A percentile compares a stretch with the other conserved stretches of the same genome.
phyloP scores from a whole-genome alignment of 2,888 invertebrate genomes.

The Cheilosia variabilis region DNA sequence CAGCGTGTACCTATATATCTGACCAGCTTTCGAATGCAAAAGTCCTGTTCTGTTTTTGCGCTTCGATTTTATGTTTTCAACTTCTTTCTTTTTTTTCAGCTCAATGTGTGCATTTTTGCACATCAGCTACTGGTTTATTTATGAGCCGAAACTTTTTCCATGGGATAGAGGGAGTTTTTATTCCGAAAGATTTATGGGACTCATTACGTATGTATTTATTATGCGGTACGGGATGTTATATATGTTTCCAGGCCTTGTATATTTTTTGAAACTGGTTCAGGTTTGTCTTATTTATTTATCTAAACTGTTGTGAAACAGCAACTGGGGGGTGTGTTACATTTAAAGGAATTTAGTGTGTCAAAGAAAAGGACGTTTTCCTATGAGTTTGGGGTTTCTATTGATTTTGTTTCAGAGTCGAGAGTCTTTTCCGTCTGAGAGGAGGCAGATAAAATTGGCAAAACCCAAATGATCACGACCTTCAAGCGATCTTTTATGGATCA shows the following conservation, averaged over 20 bases:
- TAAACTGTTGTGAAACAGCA: not conserved
- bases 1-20: not conserved
- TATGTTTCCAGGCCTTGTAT: constrained; percentile 3
- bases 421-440: too few species aligned
- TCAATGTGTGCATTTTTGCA: constrained; percentile 35
- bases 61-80: not conserved
- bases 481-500: too few species aligned
- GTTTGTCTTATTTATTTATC: constrained; percentile 12
- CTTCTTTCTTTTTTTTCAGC: not conserved
- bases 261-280: constrained; percentile 5
- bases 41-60: constrained; percentile 1
- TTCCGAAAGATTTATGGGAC: constrained; percentile 36
- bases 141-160: constrained; percentile 36
- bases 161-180: not conserved
- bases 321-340: too few species aligned
- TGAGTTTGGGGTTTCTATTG: too few species aligned
- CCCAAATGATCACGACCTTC: too few species aligned
- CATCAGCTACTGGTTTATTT: constrained; percentile 66
- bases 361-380: too few species aligned
- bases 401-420: too few species aligned
- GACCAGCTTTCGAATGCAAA: constrained; percentile 34
- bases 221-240: constrained; percentile 24
- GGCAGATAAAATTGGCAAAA: too few species aligned
- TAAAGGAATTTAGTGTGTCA: too few species aligned
- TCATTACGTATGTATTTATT: constrained; percentile 64